These are phyloP conservation scores for Tillus elongatus DNA, from an alignment of 2,888 invertebrate species.

Conservation along the genomic window DNA sequence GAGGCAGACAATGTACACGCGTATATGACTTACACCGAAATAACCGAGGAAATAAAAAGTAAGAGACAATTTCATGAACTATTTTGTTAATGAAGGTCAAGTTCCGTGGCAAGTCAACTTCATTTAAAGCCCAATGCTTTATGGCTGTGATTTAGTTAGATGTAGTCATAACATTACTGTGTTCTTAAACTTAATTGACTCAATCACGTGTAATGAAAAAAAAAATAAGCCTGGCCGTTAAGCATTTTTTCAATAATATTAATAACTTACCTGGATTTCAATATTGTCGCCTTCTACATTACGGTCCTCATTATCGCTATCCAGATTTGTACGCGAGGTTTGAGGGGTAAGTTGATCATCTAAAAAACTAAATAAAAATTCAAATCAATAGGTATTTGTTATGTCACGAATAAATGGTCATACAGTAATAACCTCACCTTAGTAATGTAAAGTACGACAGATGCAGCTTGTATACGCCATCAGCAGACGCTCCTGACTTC, in stretches of 20 bases:
- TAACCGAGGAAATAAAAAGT: background rate
- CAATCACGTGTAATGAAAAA: background rate
- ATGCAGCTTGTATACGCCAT: background rate
- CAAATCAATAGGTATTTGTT: too few relatives aligned
- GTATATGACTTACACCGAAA: background rate
- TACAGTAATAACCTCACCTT: background rate
- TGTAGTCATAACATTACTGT: background rate
- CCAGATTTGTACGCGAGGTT: background rate
- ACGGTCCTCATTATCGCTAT: background rate
- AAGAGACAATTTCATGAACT: background rate
- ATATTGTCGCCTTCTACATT: background rate
- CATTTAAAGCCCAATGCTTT: too few relatives aligned
- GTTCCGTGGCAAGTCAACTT: background rate
- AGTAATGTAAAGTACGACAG: background rate
- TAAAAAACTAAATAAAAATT: too few relatives aligned
- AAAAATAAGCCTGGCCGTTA: too few relatives aligned
- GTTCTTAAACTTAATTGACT: background rate
- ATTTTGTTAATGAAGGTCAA: background rate
- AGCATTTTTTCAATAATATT: too few relatives aligned
- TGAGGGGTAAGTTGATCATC: background rate
- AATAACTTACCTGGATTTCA: too few relatives aligned
- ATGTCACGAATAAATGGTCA: too few relatives aligned
- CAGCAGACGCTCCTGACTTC: background rate
- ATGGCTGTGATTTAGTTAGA: constrained; percentile 1
- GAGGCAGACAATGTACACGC: too few relatives aligned